phyloP scores from a whole-genome alignment of 1,140 invertebrate genomes.

The Littorina saxatilis region DNA sequence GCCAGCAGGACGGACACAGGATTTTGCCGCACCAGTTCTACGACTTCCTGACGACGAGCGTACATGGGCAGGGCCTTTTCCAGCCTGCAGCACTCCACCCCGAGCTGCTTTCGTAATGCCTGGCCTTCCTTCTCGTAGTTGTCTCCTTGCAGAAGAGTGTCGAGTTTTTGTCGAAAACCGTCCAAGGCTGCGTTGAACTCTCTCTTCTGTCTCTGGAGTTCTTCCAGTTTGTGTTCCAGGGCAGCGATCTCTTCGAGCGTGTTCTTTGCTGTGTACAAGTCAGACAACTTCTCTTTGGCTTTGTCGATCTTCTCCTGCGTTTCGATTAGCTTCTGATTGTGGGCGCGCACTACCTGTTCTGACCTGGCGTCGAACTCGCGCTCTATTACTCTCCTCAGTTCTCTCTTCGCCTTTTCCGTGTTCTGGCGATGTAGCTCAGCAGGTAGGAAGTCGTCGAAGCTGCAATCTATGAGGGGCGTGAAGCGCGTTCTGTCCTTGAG shows the following conservation, averaged over 20 bases:
- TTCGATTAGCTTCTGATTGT: background rate
- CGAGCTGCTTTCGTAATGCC: conserved; percentile 50
- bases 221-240: background rate
- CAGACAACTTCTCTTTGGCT: background rate
- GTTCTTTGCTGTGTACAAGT: background rate
- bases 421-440: background rate
- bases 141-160: conserved; percentile 24
- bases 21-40: conserved; percentile 54
- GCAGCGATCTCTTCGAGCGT: background rate
- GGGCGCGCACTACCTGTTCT: background rate
- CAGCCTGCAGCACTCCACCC: conserved; percentile 59
- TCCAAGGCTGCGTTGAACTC: background rate
- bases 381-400: background rate
- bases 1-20: conserved; percentile 89
- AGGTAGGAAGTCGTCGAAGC: background rate
- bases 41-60: conserved; percentile 58
- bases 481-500: conserved; percentile 7
- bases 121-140: conserved; percentile 44
- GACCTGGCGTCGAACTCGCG: background rate
- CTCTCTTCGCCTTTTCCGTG: background rate
- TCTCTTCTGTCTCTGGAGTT: background rate
- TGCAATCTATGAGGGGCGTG: conserved; percentile 21
- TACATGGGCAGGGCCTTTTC: conserved; percentile 65
- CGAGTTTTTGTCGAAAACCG: background rate
- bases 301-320: background rate